These are phyloP conservation scores for Limnephilus auricula DNA, from an alignment of 2,888 invertebrate species.

Conservation along the genomic window DNA sequence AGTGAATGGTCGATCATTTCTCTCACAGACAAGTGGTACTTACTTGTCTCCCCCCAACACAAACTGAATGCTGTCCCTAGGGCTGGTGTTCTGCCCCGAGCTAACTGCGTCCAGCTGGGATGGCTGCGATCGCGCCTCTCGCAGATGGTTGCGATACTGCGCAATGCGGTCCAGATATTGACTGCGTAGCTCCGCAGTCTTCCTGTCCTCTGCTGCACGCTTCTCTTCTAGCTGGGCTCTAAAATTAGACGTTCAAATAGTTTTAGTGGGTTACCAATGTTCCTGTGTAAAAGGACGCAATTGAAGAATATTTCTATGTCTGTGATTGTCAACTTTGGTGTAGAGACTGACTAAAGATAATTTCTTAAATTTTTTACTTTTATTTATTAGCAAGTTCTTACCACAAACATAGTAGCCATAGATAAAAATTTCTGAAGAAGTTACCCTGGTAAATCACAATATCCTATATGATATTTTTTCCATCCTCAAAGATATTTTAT, in stretches of 20 bases:
- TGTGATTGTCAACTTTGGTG: neutral
- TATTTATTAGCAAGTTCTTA: neutral
- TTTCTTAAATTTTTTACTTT: neutral
- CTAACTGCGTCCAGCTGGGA: conserved; percentile 14
- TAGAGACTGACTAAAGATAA: neutral
- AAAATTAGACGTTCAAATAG: conserved; percentile 3
- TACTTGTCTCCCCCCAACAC: conserved; percentile 76
- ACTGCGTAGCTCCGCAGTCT: conserved; percentile 67
- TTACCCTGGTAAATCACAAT: too few species aligned
- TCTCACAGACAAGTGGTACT: conserved; percentile 66
- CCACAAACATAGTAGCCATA: neutral
- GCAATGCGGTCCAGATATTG: conserved; percentile 63
- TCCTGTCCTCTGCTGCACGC: conserved; percentile 74
- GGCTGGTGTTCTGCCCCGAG: conserved; percentile 52
- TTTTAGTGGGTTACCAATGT: neutral
- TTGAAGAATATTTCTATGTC: neutral
- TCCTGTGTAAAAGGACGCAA: neutral
- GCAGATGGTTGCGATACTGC: conserved; percentile 58
- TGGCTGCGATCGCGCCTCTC: conserved; percentile 41
- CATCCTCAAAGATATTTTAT: too few species aligned
- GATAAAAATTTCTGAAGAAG: neutral
- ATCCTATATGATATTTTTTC: too few species aligned
- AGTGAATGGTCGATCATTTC: neutral
- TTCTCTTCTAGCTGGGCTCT: conserved; percentile 76
- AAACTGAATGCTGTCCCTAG: conserved; percentile 74